Evolutionary conservation across 2,113 vertebrate genomes (phyloP).

Genomic region (Nestor notabilis): DNA sequence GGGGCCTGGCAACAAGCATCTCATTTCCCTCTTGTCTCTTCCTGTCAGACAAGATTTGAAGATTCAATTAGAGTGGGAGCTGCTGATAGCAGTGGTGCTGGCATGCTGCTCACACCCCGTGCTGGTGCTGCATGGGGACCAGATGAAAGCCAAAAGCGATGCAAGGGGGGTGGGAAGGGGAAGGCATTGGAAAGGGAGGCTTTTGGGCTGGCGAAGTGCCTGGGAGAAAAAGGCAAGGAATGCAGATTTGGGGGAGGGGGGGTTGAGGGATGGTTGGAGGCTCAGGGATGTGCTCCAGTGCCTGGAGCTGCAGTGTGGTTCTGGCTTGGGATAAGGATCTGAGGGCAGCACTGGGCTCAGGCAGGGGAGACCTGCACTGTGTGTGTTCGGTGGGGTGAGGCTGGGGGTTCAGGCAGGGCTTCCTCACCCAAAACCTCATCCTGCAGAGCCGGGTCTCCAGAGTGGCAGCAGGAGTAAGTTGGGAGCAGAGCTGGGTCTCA

Average conservation of each 20-base stretch:
- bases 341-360: not conserved
- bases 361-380: fast-evolving
- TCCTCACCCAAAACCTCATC: not conserved
- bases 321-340: fast-evolving
- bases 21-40: constrained; percentile 10
- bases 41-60: constrained; percentile 48
- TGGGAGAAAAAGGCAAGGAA: not conserved
- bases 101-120: not conserved
- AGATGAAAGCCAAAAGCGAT: not conserved
- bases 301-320: not conserved
- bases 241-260: not conserved
- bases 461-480: fast-evolving
- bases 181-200: not conserved
- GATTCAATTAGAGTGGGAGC: constrained; percentile 51
- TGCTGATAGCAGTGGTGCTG: not conserved
- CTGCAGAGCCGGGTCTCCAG: fast-evolving
- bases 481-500: not conserved
- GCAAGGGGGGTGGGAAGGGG: not conserved
- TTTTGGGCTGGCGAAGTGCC: not conserved
- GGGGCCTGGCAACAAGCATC: not conserved
- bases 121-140: not conserved
- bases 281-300: not conserved
- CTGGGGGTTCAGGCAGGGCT: not conserved
- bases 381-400: not conserved
- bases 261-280: not conserved